phyloP scores from a whole-genome alignment of 2,797 vertebrate genomes.

The Bufotes viridis region DNA sequence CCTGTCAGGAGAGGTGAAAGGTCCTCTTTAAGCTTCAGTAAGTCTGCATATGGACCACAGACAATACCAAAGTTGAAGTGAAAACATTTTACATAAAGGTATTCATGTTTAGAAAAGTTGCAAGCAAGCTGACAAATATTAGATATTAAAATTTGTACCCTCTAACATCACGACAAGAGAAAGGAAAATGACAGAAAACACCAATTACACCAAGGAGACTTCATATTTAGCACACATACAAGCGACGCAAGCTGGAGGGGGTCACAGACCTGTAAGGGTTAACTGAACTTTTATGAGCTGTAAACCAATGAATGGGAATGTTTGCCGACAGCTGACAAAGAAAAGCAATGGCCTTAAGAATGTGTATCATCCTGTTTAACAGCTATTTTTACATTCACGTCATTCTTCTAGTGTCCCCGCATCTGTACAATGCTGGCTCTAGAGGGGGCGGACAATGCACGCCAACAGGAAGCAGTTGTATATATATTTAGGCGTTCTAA shows the following conservation, averaged over 20 bases:
- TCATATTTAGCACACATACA: no score
- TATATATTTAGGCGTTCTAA: slow-evolving; percentile 43
- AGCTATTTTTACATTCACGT: slow-evolving; percentile 60
- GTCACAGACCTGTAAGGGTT: neutral
- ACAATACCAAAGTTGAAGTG: no score
- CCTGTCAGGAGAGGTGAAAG: no score
- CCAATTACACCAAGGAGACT: neutral
- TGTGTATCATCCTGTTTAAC: slow-evolving; percentile 59
- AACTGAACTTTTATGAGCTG: neutral
- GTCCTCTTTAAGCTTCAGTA: no score
- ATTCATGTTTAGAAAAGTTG: no score
- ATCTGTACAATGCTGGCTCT: slow-evolving; percentile 7
- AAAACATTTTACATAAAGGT: no score
- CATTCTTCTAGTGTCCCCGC: slow-evolving; percentile 49
- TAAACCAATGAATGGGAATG: slow-evolving; percentile 28
- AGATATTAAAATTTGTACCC: no score
- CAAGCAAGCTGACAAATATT: no score
- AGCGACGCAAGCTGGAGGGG: no score
- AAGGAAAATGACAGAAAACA: neutral
- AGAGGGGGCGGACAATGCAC: slow-evolving; percentile 7
- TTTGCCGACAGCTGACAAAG: slow-evolving; percentile 50
- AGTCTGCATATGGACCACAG: no score
- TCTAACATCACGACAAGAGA: no score
- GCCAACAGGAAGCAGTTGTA: neutral
- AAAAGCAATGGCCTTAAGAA: slow-evolving; percentile 36